These are phyloP conservation scores for Spheniscus mendiculus DNA, from an alignment of 2,113 vertebrate genomes.

Conservation along the genomic window DNA sequence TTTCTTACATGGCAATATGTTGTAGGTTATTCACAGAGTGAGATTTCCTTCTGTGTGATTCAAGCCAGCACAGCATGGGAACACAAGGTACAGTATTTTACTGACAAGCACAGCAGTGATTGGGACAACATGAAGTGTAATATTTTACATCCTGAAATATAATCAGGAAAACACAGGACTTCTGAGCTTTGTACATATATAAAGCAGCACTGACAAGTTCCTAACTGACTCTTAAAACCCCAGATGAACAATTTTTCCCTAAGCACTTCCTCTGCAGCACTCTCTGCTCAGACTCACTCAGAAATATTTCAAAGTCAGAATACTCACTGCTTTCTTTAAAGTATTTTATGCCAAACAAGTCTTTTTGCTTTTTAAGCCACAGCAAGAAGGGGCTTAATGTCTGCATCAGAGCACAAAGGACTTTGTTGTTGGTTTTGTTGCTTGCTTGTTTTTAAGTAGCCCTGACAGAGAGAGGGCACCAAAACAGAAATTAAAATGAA, in stretches of 20 bases:
- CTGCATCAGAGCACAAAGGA: background rate
- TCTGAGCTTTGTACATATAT: background rate
- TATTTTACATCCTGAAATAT: background rate
- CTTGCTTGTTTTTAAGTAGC: background rate
- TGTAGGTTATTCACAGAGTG: background rate
- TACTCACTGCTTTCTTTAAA: background rate
- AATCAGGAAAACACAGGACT: background rate
- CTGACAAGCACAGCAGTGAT: background rate
- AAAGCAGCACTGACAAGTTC: background rate
- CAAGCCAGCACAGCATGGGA: background rate
- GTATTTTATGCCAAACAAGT: background rate
- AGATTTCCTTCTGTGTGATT: background rate
- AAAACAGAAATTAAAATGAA: background rate
- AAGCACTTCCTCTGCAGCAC: background rate
- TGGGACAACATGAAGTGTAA: background rate
- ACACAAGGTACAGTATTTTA: background rate
- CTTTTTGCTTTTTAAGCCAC: background rate
- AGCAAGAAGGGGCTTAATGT: background rate
- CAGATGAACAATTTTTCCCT: background rate
- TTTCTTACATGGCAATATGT: background rate
- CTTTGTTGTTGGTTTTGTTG: background rate
- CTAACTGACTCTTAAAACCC: background rate
- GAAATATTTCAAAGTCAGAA: background rate
- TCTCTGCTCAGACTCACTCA: background rate
- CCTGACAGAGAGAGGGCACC: background rate